Conservation (phyloP, 2,113 vertebrate species). For the Takifugu bimaculatus region DNA sequence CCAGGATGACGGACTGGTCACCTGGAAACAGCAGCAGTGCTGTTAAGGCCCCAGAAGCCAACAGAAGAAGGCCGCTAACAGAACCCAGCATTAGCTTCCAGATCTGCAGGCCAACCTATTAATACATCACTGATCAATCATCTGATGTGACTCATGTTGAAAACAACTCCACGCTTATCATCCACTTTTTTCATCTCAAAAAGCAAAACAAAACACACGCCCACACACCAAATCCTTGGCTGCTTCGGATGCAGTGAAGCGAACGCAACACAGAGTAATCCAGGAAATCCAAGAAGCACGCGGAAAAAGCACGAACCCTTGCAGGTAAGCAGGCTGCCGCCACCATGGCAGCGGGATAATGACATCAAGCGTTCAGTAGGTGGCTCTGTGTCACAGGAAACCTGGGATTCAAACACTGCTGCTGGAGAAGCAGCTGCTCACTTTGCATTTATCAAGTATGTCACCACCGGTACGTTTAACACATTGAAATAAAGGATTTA, state of each 20-base stretch:
- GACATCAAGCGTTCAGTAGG: constrained; percentile 35
- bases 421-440: background rate
- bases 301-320: too few relatives aligned
- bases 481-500: background rate
- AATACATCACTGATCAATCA: constrained; percentile 31
- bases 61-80: constrained; percentile 12
- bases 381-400: constrained; percentile 46
- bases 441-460: background rate
- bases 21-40: too few relatives aligned
- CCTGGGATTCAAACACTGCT: background rate
- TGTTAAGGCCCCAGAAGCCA: constrained; percentile 9
- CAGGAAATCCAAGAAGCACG: too few relatives aligned
- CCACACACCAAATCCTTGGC: too few relatives aligned
- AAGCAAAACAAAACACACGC: background rate
- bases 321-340: constrained; percentile 3
- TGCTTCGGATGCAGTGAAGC: too few relatives aligned
- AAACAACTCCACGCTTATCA: constrained; percentile 26
- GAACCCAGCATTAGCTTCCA: constrained; percentile 26
- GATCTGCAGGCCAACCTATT: constrained; percentile 49
- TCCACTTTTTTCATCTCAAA: background rate
- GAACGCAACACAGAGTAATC: too few relatives aligned
- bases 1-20: too few relatives aligned
- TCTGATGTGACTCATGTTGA: constrained; percentile 3
- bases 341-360: constrained; percentile 15
- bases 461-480: too few relatives aligned